phyloP scores from a whole-genome alignment of 2,113 vertebrate genomes.

The Dasypus novemcinctus region DNA sequence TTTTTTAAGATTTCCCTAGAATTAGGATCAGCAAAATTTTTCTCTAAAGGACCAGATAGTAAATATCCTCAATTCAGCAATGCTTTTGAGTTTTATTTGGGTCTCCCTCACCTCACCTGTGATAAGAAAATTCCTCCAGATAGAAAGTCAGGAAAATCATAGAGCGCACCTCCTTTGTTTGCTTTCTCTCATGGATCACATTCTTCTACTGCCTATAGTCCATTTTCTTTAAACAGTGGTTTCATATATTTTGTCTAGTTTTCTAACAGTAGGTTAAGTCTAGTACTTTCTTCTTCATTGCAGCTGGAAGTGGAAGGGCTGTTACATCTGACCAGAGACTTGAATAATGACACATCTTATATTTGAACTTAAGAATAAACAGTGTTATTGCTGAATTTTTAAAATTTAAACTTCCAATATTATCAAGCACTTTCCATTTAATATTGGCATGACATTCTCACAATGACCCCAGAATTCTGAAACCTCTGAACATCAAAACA shows the following conservation, averaged over 20 bases:
- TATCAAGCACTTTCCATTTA: neutral
- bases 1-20: no score
- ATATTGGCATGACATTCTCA: slow-evolving; percentile 34
- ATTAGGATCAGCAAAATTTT: no score
- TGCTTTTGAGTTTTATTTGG: neutral
- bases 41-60: no score
- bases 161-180: neutral
- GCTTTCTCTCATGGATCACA: neutral
- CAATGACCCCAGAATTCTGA: neutral
- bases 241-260: neutral
- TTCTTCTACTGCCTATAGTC: fast-evolving
- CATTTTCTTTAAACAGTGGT: neutral
- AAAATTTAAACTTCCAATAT: no score
- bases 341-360: neutral
- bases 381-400: neutral
- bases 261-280: neutral
- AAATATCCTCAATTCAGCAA: neutral
- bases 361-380: neutral
- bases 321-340: neutral
- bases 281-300: neutral
- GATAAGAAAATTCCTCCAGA: neutral
- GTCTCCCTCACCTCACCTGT: neutral
- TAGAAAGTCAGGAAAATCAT: neutral
- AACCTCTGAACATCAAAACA: slow-evolving; percentile 29
- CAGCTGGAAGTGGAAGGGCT: neutral